Evolutionary conservation across 2,888 invertebrate genomes (phyloP), one percentile per base, ranked within the genome.

Genomic region (Chaitophorus viminalis): DNA sequence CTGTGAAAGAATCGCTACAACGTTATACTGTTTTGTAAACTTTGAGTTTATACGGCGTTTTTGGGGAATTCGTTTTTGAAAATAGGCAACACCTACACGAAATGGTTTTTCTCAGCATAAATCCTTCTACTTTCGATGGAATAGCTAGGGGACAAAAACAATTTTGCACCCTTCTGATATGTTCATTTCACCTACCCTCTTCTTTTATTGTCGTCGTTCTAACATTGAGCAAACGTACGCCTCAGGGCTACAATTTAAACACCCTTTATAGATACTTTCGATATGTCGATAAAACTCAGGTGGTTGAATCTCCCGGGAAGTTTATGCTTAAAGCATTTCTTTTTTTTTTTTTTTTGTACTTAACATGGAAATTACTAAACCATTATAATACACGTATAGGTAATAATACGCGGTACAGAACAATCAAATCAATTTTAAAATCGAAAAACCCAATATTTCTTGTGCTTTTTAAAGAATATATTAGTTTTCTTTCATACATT

Each of bases 111-210:
- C 31, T n/a, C 11, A 33, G 74, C 75, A 83, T 83, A 83, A 83
- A 75, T 75, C 83, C 83, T 83, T 83, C 54, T 84, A 46, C 60
- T 84, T 65, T 25, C 75, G 9, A 60, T 83, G 11, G 54, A 83
- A 52, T 75, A 75, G 65, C 84, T 68, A 76, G 76, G 84, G 83
- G 84, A 77, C 76, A 68, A 84, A 85, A 85, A 85, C 76, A 85
- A 85, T 85, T 85, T 85, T 52, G 68, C 76, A 46, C 76, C 84
- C 46, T 77, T 52, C 52, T 65, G 84, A 68, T 33, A 52, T 76
- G 75, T 85, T 85, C 84, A 85, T 85, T 85, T 77, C 33, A 25
- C 76, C 46, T 52, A 68, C 84, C 84, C 68, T 85, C n/a, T 83
- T 68, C 31, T 75, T 68, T 33, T 84, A 31, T 52, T 75, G 65